Base-by-base conservation (phyloP, 1,140 invertebrate genomes). In the Drosophila subpulchrella region DNA sequence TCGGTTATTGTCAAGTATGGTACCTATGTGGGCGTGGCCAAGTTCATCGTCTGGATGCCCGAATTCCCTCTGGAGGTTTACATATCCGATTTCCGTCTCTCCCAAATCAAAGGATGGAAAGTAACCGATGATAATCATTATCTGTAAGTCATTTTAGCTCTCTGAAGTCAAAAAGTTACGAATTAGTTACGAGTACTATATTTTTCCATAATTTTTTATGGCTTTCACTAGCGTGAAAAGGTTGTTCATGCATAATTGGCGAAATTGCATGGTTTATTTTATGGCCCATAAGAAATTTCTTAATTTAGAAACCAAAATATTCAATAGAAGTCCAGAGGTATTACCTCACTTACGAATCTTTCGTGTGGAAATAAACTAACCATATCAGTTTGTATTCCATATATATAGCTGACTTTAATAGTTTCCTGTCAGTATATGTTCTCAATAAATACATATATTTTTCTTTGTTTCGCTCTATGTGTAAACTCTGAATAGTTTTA, bases 1-100 rank as follows among this genome's bases (percentile, higher is more conserved):
- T 97, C 97, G 1, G 96, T 99, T 13, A 95, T 98, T 10, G 97
- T 98, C 7, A 98, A 98, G 92, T 99, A 98, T 91, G 98, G 97
- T 7, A 97, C 97, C 0, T 97, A 98, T 90, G 97, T 96, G 7
- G 97, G 97, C 7, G 92, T 97, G 42, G 96, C 97, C 0, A 94
- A 95, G 67, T 98, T 99, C 91, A 97, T 96, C 8, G 98, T 99
- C 0, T 99, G 98, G 98, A 98, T 98, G 95, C 98, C 98, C 0
- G 97, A 98, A 91, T 96, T 98, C 80, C 97, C 97, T 0, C 93
- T 99, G 42, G 97, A 98, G 85, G 95, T 99, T 15, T 95, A 96
- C 63, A 95, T 99, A 1, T 95, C 96, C 2, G 98, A 99, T 93
- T 95, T 95, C 48, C 95, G 97, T 67, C 94, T 99, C 10, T 98